Percentiles rank a stretch among this genome's conserved stretches.
phyloP scores from a whole-genome alignment of 2,888 invertebrate species.

The Lottia scabra region DNA sequence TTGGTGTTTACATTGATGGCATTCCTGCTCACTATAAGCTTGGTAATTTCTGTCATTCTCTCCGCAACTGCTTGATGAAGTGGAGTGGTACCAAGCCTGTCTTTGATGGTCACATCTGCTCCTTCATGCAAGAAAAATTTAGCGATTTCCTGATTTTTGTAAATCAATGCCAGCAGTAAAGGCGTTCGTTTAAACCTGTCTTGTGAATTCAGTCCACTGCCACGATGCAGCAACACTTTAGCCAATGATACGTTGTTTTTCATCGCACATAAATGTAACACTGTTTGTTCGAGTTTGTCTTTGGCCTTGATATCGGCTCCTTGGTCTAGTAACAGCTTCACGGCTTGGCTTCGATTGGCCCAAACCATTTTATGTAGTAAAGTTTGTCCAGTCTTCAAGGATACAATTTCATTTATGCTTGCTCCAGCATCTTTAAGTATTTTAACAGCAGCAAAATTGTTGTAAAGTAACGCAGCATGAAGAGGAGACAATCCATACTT shows the following conservation, averaged over 20 bases:
- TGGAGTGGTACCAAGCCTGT: slow-evolving; percentile 48
- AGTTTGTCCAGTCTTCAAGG: slow-evolving; percentile 44
- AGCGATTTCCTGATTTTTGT: slow-evolving; percentile 44
- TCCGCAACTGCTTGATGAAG: slow-evolving; percentile 49
- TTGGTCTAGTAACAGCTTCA: slow-evolving; percentile 43
- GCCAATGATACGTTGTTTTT: slow-evolving; percentile 43
- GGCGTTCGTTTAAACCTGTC: slow-evolving; percentile 41
- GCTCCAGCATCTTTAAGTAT: slow-evolving; percentile 53
- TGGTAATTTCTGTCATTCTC: slow-evolving; percentile 44
- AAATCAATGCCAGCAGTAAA: slow-evolving; percentile 44
- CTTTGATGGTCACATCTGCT: slow-evolving; percentile 47
- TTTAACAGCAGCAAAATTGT: slow-evolving; percentile 43
- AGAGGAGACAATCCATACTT: slow-evolving; percentile 51
- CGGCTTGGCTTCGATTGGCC: slow-evolving; percentile 42
- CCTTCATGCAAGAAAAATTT: slow-evolving; percentile 34
- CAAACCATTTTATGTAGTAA: slow-evolving; percentile 53
- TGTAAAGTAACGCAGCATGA: slow-evolving; percentile 44
- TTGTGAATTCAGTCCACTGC: slow-evolving; percentile 44
- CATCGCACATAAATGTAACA: slow-evolving; percentile 51
- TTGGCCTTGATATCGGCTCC: slow-evolving; percentile 46
- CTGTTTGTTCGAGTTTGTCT: slow-evolving; percentile 45
- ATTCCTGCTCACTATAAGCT: slow-evolving; percentile 48
- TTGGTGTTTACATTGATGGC: slow-evolving; percentile 52
- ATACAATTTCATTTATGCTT: slow-evolving; percentile 48
- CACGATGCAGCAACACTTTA: slow-evolving; percentile 41